Percentiles rank a stretch among this genome's conserved stretches.
Conservation (phyloP, 1,140 invertebrate genomes). For the Ephestia elutella region DNA sequence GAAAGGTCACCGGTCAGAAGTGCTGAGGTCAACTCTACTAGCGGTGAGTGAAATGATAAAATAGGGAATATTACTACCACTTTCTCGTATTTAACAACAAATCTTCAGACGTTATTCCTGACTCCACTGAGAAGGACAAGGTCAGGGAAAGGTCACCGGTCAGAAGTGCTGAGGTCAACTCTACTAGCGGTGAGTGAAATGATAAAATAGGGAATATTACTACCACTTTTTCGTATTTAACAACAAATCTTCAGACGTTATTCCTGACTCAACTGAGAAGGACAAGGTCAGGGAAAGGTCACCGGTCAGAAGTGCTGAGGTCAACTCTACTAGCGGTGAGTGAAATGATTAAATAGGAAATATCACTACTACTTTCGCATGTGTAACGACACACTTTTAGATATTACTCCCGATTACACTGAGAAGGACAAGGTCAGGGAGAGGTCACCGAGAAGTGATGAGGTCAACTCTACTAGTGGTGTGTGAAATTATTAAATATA, state of each 20-base stretch:
- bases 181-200: constrained; percentile 49
- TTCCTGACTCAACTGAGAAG: constrained; percentile 7
- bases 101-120: constrained; percentile 11
- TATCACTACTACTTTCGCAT: no score
- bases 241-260: constrained; percentile 19
- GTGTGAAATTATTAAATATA: no score
- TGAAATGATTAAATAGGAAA: no score
- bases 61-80: no score
- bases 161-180: constrained; percentile 46
- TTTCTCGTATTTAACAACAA: no score
- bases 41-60: constrained; percentile 42
- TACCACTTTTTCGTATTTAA: no score
- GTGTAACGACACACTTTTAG: constrained; percentile 25
- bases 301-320: constrained; percentile 31
- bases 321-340: constrained; percentile 62
- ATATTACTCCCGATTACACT: neutral
- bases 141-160: constrained; percentile 26
- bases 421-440: constrained; percentile 26
- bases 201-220: no score
- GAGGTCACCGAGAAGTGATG: constrained; percentile 25
- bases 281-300: constrained; percentile 27
- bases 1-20: constrained; percentile 25
- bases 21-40: constrained; percentile 59
- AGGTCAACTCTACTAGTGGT: constrained; percentile 64
- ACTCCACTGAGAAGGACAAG: constrained; percentile 19